A percentile compares a stretch with the other conserved stretches of the same genome.
phyloP scores from a whole-genome alignment of 2,797 vertebrate species.

The Emydoidea blandingii region DNA sequence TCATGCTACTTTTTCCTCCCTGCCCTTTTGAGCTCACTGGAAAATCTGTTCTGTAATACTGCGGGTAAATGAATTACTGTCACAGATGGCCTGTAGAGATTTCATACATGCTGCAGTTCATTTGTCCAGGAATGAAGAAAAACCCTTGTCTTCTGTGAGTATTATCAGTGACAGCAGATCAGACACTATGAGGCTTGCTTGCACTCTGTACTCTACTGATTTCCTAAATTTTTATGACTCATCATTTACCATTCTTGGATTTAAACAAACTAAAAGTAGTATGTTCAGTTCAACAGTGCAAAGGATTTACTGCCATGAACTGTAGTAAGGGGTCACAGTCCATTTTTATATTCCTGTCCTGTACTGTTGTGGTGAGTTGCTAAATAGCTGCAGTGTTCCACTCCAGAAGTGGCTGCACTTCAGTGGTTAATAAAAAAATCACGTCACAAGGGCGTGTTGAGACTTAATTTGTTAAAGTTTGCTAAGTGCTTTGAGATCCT shows the following conservation, averaged over 20 bases:
- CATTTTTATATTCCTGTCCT: constrained; percentile 42
- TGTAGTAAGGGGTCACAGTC: neutral
- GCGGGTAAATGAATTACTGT: constrained; percentile 64
- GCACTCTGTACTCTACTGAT: constrained; percentile 37
- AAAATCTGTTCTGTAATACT: constrained; percentile 57
- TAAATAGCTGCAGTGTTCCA: neutral
- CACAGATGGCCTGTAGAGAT: constrained; percentile 72
- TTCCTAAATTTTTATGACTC: constrained; percentile 71
- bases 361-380: neutral
- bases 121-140: constrained; percentile 32
- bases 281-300: constrained; percentile 23
- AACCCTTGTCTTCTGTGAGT: constrained; percentile 22
- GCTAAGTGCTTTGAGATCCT: neutral
- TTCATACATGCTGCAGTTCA: constrained; percentile 71
- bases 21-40: constrained; percentile 47
- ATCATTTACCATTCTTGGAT: constrained; percentile 63
- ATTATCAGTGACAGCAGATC: constrained; percentile 75
- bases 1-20: constrained; percentile 14
- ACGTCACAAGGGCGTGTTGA: neutral
- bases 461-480: neutral
- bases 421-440: constrained; percentile 16
- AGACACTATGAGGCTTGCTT: constrained; percentile 63
- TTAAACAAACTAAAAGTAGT: constrained; percentile 40
- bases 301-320: constrained; percentile 32
- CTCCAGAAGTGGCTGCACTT: neutral